A percentile compares a stretch with the other conserved stretches of the same genome.
phyloP scores from a whole-genome alignment of 2,113 vertebrate genomes.

The Pristiophorus japonicus region DNA sequence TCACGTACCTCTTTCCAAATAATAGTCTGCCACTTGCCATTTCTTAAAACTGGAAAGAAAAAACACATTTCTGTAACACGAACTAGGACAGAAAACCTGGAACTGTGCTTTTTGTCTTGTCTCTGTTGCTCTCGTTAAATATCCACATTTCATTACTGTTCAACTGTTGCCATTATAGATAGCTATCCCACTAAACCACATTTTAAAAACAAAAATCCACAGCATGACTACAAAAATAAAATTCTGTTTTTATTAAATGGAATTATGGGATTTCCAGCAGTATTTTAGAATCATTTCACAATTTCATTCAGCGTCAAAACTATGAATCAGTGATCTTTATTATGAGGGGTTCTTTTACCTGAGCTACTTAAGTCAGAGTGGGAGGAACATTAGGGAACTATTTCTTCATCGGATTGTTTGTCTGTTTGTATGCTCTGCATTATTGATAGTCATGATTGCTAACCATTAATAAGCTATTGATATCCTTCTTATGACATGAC shows the following conservation, averaged over 20 bases:
- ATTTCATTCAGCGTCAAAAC: background rate
- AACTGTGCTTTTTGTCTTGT: background rate
- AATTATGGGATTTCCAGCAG: background rate
- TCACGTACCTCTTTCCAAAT: slow-evolving; percentile 92
- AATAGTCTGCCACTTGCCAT: slow-evolving; percentile 84
- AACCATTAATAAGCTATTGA: background rate
- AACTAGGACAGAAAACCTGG: background rate
- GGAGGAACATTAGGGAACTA: slow-evolving; percentile 12
- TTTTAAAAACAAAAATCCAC: background rate
- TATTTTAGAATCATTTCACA: background rate
- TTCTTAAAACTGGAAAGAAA: slow-evolving; percentile 82
- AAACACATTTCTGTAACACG: slow-evolving; percentile 39
- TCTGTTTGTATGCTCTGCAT: background rate
- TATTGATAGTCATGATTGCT: background rate
- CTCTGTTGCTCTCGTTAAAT: background rate
- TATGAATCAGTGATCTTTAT: background rate
- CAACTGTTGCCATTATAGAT: background rate
- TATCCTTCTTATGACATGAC: background rate
- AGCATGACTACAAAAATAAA: background rate
- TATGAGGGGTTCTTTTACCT: background rate
- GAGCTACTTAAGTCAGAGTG: background rate
- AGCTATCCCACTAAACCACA: background rate
- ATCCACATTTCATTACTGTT: background rate
- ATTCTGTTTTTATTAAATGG: background rate
- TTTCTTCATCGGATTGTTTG: background rate